Evolutionary conservation across 92 coral and sea anemone species (phyloP).

Genomic region (Zoanthus solanderi): DNA sequence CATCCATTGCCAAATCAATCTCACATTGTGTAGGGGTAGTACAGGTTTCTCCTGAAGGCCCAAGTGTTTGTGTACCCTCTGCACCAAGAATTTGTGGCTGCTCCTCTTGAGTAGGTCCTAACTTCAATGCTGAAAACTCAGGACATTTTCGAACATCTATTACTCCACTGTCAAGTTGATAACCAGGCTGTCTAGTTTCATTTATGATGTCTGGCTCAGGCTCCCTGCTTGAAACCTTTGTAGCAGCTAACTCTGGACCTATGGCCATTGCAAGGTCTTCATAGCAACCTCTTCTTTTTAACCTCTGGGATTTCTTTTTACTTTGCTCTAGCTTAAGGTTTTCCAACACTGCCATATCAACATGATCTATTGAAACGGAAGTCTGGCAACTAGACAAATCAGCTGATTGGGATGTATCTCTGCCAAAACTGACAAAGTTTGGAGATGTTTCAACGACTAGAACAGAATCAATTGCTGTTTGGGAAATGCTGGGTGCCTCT

Average conservation of each 20-base stretch:
- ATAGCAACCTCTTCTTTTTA: conserved; percentile 42
- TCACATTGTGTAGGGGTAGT: not conserved
- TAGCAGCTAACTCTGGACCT: conserved; percentile 53
- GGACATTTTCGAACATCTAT: conserved; percentile 14
- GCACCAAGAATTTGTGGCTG: not conserved
- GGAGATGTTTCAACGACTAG: not conserved
- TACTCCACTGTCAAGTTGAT: not conserved
- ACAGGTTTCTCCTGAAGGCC: not conserved
- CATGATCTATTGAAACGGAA: not conserved
- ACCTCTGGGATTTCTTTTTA: conserved; percentile 35
- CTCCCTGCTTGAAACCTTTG: conserved; percentile 18
- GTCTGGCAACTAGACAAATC: not conserved
- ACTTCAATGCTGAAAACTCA: conserved; percentile 13
- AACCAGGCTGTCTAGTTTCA: not conserved
- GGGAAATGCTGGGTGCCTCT: not conserved
- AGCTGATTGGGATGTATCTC: not conserved
- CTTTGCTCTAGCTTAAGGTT: not conserved
- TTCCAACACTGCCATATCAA: not conserved
- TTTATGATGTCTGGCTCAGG: not conserved
- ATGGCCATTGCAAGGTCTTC: conserved; percentile 57
- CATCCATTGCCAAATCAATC: conserved; percentile 7
- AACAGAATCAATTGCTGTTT: not conserved
- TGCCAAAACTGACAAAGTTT: not conserved
- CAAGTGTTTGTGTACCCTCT: not conserved
- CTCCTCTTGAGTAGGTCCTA: conserved; percentile 22